phyloP scores from a whole-genome alignment of 2,797 vertebrate genomes.

The Sandelia bainsii region DNA sequence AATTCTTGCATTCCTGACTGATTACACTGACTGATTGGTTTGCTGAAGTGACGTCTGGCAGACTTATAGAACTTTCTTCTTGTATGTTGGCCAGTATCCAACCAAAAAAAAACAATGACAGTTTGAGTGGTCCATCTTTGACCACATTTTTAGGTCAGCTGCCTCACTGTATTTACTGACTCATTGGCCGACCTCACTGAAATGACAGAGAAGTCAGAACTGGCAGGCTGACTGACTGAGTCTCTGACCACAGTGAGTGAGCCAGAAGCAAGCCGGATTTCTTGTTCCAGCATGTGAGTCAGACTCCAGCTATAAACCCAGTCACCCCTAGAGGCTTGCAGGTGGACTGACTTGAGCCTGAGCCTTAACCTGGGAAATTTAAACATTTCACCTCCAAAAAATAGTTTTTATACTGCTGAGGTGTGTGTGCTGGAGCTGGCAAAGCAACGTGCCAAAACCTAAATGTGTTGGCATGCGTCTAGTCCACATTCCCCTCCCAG shows the following conservation, averaged over 20 bases:
- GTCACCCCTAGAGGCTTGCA: conserved; percentile 58
- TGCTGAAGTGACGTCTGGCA: conserved; percentile 34
- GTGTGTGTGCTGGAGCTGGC: conserved; percentile 41
- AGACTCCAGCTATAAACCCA: conserved; percentile 64
- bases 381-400: conserved; percentile 60
- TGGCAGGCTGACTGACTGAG: conserved; percentile 44
- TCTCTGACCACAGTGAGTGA: conserved; percentile 64
- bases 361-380: conserved; percentile 48
- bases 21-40: conserved; percentile 9
- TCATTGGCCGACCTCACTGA: conserved; percentile 60
- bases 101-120: conserved; percentile 34
- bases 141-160: conserved; percentile 30
- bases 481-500: conserved; percentile 25
- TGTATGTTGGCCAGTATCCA: conserved; percentile 26
- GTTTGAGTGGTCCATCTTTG: conserved; percentile 38
- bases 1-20: conserved; percentile 27
- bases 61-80: conserved; percentile 17
- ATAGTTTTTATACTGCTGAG: conserved; percentile 48
- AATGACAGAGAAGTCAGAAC: conserved; percentile 47
- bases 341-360: conserved; percentile 32
- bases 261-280: conserved; percentile 38
- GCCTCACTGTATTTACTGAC: conserved; percentile 40
- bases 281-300: conserved; percentile 67
- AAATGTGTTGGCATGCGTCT: conserved; percentile 44
- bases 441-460: conserved; percentile 36